Percentiles rank a stretch among this genome's conserved stretches.
phyloP scores from a whole-genome alignment of 2,113 vertebrate genomes.

The Salvelinus sp. region DNA sequence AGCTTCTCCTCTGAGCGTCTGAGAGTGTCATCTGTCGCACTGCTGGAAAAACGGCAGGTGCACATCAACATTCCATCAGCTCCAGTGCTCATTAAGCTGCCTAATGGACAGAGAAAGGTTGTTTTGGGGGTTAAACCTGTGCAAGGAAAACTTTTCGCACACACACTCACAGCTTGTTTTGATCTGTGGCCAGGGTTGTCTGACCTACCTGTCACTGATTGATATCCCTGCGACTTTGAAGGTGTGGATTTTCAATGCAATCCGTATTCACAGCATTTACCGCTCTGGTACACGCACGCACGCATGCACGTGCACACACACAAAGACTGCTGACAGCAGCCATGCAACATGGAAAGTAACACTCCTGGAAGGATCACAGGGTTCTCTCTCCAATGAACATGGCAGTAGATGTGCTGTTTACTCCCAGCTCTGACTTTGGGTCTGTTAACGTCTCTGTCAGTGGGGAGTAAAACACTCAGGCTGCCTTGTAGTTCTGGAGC shows the following conservation, averaged over 20 bases:
- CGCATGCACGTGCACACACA: not conserved
- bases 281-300: not conserved
- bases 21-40: not conserved
- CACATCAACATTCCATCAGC: constrained; percentile 19
- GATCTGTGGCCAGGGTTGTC: not conserved
- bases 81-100: constrained; percentile 53
- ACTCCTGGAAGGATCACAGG: constrained; percentile 5
- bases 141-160: not conserved
- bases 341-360: not conserved
- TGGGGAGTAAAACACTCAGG: constrained; percentile 2
- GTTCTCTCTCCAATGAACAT: constrained; percentile 32
- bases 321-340: too few relatives aligned
- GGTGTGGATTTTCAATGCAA: not conserved
- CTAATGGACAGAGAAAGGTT: constrained; percentile 47
- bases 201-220: not conserved
- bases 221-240: not conserved
- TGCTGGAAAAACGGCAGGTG: constrained; percentile 16
- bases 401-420: constrained; percentile 26
- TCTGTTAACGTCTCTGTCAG: not conserved
- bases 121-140: constrained; percentile 1
- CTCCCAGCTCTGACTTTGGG: constrained; percentile 7
- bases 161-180: not conserved
- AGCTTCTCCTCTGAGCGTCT: not conserved
- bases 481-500: constrained; percentile 1
- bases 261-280: not conserved